phyloP scores from a whole-genome alignment of 2,797 vertebrate species.

The Smutsia temminckii region DNA sequence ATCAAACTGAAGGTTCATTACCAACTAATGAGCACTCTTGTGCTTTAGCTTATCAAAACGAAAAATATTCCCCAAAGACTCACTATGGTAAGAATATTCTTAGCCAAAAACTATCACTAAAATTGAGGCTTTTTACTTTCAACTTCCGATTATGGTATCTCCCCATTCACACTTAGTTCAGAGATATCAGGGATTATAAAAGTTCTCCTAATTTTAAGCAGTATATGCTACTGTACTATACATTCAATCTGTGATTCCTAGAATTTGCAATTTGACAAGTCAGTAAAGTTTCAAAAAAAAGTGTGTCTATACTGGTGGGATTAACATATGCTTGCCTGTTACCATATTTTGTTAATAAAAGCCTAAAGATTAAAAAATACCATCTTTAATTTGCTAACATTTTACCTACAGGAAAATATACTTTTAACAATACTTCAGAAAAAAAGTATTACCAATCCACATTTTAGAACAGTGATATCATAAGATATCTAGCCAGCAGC shows the following conservation, averaged over 20 bases:
- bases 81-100: not conserved
- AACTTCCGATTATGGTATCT: slow-evolving; percentile 4
- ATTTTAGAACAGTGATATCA: not conserved
- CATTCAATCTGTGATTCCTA: not conserved
- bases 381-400: not conserved
- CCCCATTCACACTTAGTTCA: not conserved
- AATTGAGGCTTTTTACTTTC: slow-evolving; percentile 1
- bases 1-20: slow-evolving; percentile 68
- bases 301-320: not conserved
- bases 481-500: not conserved
- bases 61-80: slow-evolving; percentile 35
- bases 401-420: not conserved
- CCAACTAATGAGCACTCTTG: slow-evolving; percentile 56
- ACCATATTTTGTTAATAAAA: not conserved
- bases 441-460: not conserved
- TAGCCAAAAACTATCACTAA: not conserved
- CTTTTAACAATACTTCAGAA: not conserved
- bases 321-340: not conserved
- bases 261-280: slow-evolving; percentile 3
- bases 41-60: slow-evolving; percentile 51
- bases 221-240: not conserved
- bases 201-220: not conserved
- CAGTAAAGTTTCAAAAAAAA: not conserved
- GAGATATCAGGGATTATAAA: not conserved
- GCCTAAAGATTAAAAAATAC: not conserved